Evolutionary conservation across 2,113 vertebrate species (phyloP), one percentile per base, ranked within the genome.

Genomic region (Anarhynchus alexandrinus): DNA sequence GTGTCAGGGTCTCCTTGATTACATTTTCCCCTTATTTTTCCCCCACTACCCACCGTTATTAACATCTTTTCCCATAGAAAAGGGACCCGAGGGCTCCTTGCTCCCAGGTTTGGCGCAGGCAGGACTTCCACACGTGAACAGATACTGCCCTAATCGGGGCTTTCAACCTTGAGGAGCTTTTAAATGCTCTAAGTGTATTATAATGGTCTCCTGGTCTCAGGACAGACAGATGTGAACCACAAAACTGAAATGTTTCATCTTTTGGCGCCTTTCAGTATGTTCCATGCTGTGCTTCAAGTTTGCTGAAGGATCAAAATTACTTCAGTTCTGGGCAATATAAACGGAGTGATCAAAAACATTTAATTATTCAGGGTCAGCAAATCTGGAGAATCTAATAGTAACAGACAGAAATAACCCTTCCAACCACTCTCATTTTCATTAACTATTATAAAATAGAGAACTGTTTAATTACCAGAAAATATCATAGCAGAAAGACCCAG

Each of bases 211-310:
- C 93, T 92, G 93, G 87, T 94, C 92, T 92, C 96, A 94, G 96
- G 90, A 97, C 93, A 96, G 95, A 98, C 96, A 97, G 94, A 97
- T 94, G 96, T 92, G 92, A 98, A 92, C 95, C 93, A 82, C 96
- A 95, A 97, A 97, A 97, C 93, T 91, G 86, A 98, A 98, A 98
- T 82, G 90, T 97, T 97, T 98, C 94, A 57, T 96, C 94, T 95
- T 97, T 98, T 96, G 96, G 92, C 92, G 96, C 96, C 97, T 97
- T 96, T 97, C 93, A 86, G 85, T 93, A 98, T 93, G 96, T 98
- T 97, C 80, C 94, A 93, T 94, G 95, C 96, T 97, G 73, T 96
- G 97, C 97, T 97, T 94, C 94, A 94, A 96, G 96, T 96, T 97
- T 96, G 93, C 95, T 96, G 95, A 97, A 94, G 96, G 95, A 98